A percentile compares a stretch with the other conserved stretches of the same genome.
These are phyloP conservation scores for Sebastes matsubarae DNA, from an alignment of 2,797 vertebrate species.

Conservation along the genomic window DNA sequence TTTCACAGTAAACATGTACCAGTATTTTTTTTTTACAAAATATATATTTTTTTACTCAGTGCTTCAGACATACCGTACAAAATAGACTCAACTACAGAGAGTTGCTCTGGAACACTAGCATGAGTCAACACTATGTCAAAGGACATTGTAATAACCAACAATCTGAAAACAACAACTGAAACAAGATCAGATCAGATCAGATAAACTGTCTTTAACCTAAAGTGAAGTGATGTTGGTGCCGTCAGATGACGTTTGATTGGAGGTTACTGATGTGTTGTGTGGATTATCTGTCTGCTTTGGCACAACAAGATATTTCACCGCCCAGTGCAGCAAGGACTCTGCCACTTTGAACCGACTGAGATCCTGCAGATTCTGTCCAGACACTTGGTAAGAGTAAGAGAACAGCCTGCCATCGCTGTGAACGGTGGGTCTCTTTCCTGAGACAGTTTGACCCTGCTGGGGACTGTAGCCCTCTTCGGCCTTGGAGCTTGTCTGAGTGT, in stretches of 20 bases:
- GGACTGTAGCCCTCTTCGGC: neutral
- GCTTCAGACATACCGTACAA: neutral
- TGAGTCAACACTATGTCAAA: neutral
- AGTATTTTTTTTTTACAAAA: neutral
- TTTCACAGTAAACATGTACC: neutral
- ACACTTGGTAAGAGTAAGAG: conserved; percentile 56
- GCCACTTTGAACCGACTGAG: conserved; percentile 41
- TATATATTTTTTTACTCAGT: neutral
- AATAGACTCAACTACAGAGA: neutral
- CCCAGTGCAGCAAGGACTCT: conserved; percentile 61
- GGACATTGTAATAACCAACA: neutral
- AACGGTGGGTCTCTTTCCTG: neutral
- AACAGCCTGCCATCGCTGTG: conserved; percentile 57
- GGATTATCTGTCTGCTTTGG: neutral
- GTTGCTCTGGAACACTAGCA: neutral
- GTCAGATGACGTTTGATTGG: neutral
- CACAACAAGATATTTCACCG: conserved; percentile 56
- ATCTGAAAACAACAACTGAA: neutral
- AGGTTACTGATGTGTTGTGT: neutral
- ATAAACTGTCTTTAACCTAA: neutral
- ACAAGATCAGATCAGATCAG: no score
- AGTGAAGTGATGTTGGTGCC: neutral
- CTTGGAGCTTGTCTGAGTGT: neutral
- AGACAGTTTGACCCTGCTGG: neutral
- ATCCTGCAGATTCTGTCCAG: conserved; percentile 47